Base-by-base conservation (phyloP, 2,888 invertebrate species). In the Ceratothoa steindachneri region DNA sequence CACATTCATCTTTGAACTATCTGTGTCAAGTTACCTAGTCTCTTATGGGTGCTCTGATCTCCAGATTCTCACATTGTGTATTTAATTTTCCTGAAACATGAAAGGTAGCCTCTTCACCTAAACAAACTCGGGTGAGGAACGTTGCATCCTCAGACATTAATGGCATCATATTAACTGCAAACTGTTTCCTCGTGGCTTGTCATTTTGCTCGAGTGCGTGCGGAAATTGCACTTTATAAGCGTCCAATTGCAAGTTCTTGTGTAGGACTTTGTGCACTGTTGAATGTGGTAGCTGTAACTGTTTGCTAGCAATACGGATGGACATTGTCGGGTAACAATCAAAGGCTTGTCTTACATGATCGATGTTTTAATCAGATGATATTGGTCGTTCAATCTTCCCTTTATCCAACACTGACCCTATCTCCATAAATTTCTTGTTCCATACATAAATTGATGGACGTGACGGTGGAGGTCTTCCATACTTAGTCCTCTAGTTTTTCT, bases 131-230 rank as follows among this genome's bases (percentile, higher is more conserved):
- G 1, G 7, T 53, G 68, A 71, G 66, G 66, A 71, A 71, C 27
- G 31, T 66, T 66, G 28, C 66, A 67, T 72, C 72, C 67, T 72
- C 67, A 67, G 51, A 66, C 65, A 51, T 67, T 66, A 27, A 27
- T 7, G 65, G 4, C 67, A 72, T 41, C 66, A 72, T 71, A 64
- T 65, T 65, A 65, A 31, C 31, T 41, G 41, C 31, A 65, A 64
- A 64, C 65, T 71, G n/a, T 60, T 31, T 51, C 65, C 41, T 67
- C 29, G 65, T 72, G 66, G 71, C 15, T 41, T 41, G 15, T 3
- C 27, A 65, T 65, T 24, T 65, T 7, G 27, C 24, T 27, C 12
- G 22, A 1, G 0, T 22, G 0, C 28, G 28, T 24, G 12, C n/a
- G 28, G 3, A 24, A 4, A n/a, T 9, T 4, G 9, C 41, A 9